Percentiles rank a stretch among this genome's conserved stretches.
These are phyloP conservation scores for Drosophila phalerata DNA, from an alignment of 2,888 invertebrate species.

Conservation along the genomic window DNA sequence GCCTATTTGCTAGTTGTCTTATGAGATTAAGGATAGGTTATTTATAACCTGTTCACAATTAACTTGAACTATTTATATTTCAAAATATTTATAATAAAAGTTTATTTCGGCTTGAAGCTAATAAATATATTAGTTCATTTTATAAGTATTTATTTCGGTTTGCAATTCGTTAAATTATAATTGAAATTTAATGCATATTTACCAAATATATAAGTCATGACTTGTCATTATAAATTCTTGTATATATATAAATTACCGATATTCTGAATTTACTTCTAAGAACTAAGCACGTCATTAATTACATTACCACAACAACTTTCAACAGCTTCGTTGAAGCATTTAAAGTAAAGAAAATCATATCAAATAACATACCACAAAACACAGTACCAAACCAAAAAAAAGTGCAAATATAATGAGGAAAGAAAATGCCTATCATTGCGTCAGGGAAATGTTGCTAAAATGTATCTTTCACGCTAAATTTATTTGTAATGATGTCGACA, in stretches of 20 bases:
- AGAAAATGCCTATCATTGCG: conserved; percentile 63
- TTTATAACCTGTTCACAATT: conserved; percentile 13
- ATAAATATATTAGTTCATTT: neutral
- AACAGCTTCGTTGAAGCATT: conserved; percentile 29
- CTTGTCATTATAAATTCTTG: too few species aligned
- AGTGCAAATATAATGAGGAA: conserved; percentile 6
- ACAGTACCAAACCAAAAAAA: conserved; percentile 1
- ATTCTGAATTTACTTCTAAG: neutral
- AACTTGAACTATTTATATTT: neutral
- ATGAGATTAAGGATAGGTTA: conserved; percentile 19
- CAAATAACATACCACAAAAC: neutral
- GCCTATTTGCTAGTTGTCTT: conserved; percentile 36
- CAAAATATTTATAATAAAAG: neutral
- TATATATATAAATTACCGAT: too few species aligned
- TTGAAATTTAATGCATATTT: too few species aligned
- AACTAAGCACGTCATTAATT: neutral
- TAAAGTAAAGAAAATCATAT: conserved; percentile 35
- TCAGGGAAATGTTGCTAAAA: conserved; percentile 61
- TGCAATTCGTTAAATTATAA: neutral
- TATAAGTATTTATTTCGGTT: too few species aligned
- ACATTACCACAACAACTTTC: neutral
- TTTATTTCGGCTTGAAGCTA: neutral
- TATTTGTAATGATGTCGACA: conserved; percentile 79
- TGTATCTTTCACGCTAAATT: conserved; percentile 81
- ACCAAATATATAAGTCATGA: too few species aligned